Base-by-base conservation (phyloP, 2,113 vertebrate species). In the Nerophis lumbriciformis region DNA sequence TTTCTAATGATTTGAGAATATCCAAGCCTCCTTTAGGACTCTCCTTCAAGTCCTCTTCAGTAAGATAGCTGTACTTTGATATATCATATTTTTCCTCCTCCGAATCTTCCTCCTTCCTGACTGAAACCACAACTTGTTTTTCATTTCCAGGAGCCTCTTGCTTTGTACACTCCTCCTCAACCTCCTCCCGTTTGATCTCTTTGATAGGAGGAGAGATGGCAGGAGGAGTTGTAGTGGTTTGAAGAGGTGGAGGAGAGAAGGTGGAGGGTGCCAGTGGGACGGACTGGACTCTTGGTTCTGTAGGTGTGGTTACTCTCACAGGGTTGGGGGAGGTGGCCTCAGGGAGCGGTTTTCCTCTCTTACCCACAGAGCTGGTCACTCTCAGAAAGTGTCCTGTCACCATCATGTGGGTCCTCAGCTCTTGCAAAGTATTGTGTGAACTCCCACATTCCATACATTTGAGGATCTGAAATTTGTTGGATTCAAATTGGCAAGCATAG, bases 371-470 rank as follows among this genome's bases (percentile, higher is more conserved):
- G 81, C 90, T 93, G 6, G 93, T 95, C 85, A 94, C 92, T 84
- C 95, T 95, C 73, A 97, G 92, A 85, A 98, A 98, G 85, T 99
- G 97, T 65, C 96, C 96, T 0, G 96, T 99, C 85, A 97, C 93
- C 94, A 99, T 97, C 94, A 98, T 97, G 85, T 99, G 97, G 76
- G 93, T 93, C 0, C 94, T 97, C 79, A 99, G 93, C 57, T 99
- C 95, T 79, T 99, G 94, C 77, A 98, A 85, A 4, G 96, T 95
- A 57, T 98, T 95, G 8, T 96, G 94, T 0, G 95, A 98, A 75
- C 94, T 95, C 37, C 96, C 95, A 6, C 97, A 98, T 79, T 99
- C 95, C 93, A 97, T 96, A 73, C 96, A 98, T 82, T 95, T 98
- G 14, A 99, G 90, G 75, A 97, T 99, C 74, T 98, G 94, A 6